Evolutionary conservation across 2,113 vertebrate genomes (phyloP), one percentile per base, ranked within the genome.

Genomic region (Dicrurus megarhynchus): DNA sequence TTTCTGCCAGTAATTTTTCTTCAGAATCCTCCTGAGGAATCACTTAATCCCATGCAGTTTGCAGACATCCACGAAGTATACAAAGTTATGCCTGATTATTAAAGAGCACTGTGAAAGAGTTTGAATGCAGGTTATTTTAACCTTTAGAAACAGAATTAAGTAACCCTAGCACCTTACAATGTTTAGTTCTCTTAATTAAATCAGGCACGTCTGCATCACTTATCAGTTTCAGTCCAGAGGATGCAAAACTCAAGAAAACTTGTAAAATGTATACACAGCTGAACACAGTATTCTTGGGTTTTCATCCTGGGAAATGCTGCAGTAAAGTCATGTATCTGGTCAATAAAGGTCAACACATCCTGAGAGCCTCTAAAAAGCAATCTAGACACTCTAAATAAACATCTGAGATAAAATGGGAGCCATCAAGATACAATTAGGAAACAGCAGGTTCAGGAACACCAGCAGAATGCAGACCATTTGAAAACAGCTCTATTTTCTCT

Each of bases 271-370:
- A 60, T 11, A 47, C 13, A 22, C 15, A 63, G 41, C 33, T 24
- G 70, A 90, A 49, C 6, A 44, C 11, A n/a, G 10, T 6, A 33
- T 71, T 74, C 46, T 28, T 87, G 19, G 3, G 15, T 60, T 81
- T 77, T 61, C 28, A 74, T 52, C 39, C 23, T 32, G 27, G 53
- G 49, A 87, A 95, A 68, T 79, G 39, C 30, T 63, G 56, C 0
- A 5, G 64, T 47, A 70, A 90, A 95, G 59, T 90, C 61, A 19
- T 4, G 1, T 55, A 57, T 82, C 47, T 92, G 78, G 85, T 96
- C 82, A 93, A 79, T 39, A 85, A 95, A 96, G 85, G 96, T 96
- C 94, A 96, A 12, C 70, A 24, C 49, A 50, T 90, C 82, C 88
- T 83, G 70, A 88, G 75, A 88, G 88, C 61, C 67, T 95, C 82